A percentile compares a stretch with the other conserved stretches of the same genome.
These are phyloP conservation scores for Ameiurus melas DNA, from an alignment of 2,113 vertebrate genomes.

Conservation along the genomic window DNA sequence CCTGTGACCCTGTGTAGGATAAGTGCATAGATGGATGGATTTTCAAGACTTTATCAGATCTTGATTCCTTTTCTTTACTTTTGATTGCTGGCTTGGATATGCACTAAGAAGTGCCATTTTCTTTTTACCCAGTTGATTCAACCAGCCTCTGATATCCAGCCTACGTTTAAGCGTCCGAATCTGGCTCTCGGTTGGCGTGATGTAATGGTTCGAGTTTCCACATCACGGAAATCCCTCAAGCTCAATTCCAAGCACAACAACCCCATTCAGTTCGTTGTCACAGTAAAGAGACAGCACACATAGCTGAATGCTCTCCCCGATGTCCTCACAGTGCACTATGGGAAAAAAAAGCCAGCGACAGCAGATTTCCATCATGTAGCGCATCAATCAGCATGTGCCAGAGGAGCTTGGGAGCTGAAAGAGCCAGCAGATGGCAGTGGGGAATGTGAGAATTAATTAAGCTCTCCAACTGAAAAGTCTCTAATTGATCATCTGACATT, in stretches of 20 bases:
- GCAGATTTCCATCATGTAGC: constrained; percentile 49
- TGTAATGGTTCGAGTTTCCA: not conserved
- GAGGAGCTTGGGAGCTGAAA: constrained; percentile 39
- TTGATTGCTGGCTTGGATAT: not conserved
- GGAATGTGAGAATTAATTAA: constrained; percentile 57
- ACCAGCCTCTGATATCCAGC: not conserved
- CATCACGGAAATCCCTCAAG: not conserved
- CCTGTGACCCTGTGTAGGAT: too few relatives aligned
- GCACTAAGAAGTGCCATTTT: not conserved
- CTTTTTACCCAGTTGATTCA: not conserved
- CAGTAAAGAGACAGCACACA: not conserved
- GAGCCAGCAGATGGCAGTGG: constrained; percentile 53
- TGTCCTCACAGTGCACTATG: constrained; percentile 23
- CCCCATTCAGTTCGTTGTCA: constrained; percentile 8
- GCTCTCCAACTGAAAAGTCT: constrained; percentile 53
- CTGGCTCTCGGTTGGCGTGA: not conserved
- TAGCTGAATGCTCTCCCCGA: constrained; percentile 4
- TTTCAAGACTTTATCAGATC: not conserved
- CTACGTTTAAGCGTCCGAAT: not conserved
- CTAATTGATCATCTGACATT: constrained; percentile 57
- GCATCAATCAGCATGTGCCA: constrained; percentile 51
- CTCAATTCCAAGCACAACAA: constrained; percentile 27
- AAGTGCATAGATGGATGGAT: not conserved
- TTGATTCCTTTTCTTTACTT: not conserved
- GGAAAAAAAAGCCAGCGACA: constrained; percentile 21